Evolutionary conservation across 2,888 invertebrate species (phyloP).

Genomic region (Eueremaeus valkanovi): DNA sequence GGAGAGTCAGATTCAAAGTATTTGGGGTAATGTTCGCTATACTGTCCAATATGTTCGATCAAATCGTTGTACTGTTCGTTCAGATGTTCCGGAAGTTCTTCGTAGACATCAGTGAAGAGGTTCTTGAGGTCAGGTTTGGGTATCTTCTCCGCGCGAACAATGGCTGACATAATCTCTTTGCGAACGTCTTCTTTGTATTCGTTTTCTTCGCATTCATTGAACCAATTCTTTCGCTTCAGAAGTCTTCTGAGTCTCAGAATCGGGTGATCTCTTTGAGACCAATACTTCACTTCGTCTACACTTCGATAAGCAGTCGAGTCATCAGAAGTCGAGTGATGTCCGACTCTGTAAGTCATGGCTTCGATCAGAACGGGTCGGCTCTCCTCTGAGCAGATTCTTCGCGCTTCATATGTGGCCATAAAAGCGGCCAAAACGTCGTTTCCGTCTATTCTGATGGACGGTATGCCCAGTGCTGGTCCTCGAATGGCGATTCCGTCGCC

Average conservation of each 20-base stretch:
- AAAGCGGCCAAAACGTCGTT: constrained; percentile 94
- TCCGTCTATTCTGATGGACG: constrained; percentile 86
- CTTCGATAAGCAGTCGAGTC: constrained; percentile 92
- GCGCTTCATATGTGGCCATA: constrained; percentile 74
- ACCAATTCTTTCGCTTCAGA: constrained; percentile 71
- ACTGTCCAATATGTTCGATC: constrained; percentile 73
- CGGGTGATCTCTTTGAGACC: constrained; percentile 79
- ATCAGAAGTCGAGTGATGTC: constrained; percentile 99
- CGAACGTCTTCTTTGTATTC: constrained; percentile 65
- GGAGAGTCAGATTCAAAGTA: constrained; percentile 49
- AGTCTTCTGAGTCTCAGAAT: constrained; percentile 74
- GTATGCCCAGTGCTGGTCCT: constrained; percentile 84
- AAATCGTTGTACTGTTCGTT: constrained; percentile 76
- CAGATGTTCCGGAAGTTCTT: constrained; percentile 73
- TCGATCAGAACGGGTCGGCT: constrained; percentile 90
- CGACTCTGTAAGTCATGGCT: constrained; percentile 94
- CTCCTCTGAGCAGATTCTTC: constrained; percentile 66
- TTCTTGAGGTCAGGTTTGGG: constrained; percentile 79
- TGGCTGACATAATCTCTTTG: constrained; percentile 67
- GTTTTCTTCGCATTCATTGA: constrained; percentile 72
- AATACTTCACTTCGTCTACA: constrained; percentile 71
- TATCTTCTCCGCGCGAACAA: constrained; percentile 78
- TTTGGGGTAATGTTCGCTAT: constrained; percentile 80
- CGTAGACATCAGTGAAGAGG: constrained; percentile 88
- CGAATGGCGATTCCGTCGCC: constrained; percentile 90